Conservation (phyloP, 2,797 vertebrate species). For the Cottoperca gobio region DNA sequence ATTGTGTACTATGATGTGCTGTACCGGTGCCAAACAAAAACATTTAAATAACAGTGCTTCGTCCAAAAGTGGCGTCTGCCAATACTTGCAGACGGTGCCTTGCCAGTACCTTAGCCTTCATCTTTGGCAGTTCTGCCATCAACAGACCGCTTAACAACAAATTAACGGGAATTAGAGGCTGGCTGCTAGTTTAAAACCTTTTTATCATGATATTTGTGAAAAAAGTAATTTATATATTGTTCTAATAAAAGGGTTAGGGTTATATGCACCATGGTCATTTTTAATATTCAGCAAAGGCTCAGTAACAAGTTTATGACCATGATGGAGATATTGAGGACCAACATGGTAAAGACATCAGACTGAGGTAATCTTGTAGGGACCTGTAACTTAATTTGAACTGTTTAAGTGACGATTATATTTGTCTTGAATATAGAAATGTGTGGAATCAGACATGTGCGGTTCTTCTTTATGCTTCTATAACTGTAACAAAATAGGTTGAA, state of each 20-base stretch:
- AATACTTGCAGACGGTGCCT: slow-evolving; percentile 1
- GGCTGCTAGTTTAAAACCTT: slow-evolving; percentile 27
- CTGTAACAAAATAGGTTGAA: not conserved
- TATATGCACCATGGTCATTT: not conserved
- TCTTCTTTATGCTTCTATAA: not conserved
- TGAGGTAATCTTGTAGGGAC: not conserved
- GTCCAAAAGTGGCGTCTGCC: slow-evolving; percentile 29
- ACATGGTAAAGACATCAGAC: slow-evolving; percentile 1
- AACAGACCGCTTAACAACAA: slow-evolving; percentile 5
- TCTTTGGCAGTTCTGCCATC: slow-evolving; percentile 14
- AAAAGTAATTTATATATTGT: slow-evolving; percentile 2
- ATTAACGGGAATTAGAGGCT: slow-evolving; percentile 12
- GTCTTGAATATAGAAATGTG: not conserved
- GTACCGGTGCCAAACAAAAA: slow-evolving; percentile 1
- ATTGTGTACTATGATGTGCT: not conserved
- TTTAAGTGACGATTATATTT: not conserved
- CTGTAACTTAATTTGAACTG: not conserved
- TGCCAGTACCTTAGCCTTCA: slow-evolving; percentile 2
- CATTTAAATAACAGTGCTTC: slow-evolving; percentile 16
- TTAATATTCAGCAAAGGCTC: not conserved
- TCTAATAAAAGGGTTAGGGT: slow-evolving; percentile 6
- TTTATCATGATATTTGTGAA: not conserved
- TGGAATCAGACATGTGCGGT: not conserved
- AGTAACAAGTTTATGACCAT: not conserved
- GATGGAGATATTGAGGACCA: not conserved